A percentile compares a stretch with the other conserved stretches of the same genome.
These are phyloP conservation scores for Porites cylindrica DNA, from an alignment of 92 coral and sea anemone species.

Conservation along the genomic window DNA sequence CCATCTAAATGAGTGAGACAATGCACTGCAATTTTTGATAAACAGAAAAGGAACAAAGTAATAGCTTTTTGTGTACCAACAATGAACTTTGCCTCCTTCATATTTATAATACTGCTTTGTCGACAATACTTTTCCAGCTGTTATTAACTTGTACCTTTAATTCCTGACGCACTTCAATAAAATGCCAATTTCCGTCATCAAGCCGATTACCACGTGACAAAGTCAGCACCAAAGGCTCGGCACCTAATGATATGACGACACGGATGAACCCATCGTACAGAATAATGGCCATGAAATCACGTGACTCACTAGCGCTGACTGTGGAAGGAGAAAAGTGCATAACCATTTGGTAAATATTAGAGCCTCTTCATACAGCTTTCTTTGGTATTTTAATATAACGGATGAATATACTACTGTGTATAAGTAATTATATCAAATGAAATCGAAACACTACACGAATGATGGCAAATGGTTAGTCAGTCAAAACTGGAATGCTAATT, in stretches of 20 bases:
- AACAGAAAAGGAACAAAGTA: too few relatives aligned
- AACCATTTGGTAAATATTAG: too few relatives aligned
- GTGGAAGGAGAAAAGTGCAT: background rate
- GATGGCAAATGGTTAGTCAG: too few relatives aligned
- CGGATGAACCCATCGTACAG: conserved; percentile 76
- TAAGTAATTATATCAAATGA: too few relatives aligned
- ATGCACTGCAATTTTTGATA: too few relatives aligned
- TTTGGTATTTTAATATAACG: too few relatives aligned
- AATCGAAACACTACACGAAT: too few relatives aligned
- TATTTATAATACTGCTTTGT: background rate
- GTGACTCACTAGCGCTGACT: conserved; percentile 52
- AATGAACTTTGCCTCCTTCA: too few relatives aligned
- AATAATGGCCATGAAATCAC: conserved; percentile 87
- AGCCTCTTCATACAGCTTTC: background rate
- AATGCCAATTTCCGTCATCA: conserved; percentile 95
- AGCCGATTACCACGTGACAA: conserved; percentile 77
- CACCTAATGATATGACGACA: conserved; percentile 84
- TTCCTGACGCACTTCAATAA: conserved; percentile 74
- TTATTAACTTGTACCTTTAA: conserved; percentile 60
- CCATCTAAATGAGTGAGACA: too few relatives aligned
- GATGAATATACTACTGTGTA: too few relatives aligned
- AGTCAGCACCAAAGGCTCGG: conserved; percentile 65
- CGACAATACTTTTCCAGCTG: background rate
- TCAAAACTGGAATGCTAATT: too few relatives aligned
- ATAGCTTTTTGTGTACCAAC: too few relatives aligned